Conservation (phyloP, 1,140 invertebrate species). For the Portunus trituberculatus region DNA sequence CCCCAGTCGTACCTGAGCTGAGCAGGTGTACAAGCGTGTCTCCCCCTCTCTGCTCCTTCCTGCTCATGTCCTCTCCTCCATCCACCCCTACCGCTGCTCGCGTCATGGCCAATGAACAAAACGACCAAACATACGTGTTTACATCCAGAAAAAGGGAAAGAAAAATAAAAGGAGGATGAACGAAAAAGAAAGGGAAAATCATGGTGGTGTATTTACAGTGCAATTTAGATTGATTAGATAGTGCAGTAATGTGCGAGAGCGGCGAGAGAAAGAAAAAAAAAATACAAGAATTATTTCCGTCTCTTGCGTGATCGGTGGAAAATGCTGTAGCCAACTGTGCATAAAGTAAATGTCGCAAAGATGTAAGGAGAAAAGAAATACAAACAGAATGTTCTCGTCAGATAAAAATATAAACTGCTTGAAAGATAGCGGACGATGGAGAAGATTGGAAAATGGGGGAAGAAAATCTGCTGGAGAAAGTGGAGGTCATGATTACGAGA, state of each 20-base stretch:
- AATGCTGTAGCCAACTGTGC: too few species aligned
- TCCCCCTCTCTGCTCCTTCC: constrained; percentile 1
- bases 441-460: too few species aligned
- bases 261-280: background rate
- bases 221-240: constrained; percentile 2
- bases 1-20: background rate
- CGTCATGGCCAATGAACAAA: too few species aligned
- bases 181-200: background rate
- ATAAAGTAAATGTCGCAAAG: too few species aligned
- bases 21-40: background rate
- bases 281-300: too few species aligned
- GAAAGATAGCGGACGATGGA: too few species aligned
- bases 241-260: background rate
- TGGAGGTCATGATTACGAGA: too few species aligned
- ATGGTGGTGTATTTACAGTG: background rate
- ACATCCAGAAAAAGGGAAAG: background rate
- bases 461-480: too few species aligned
- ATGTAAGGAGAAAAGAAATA: too few species aligned
- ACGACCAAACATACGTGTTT: background rate
- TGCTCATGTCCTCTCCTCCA: background rate
- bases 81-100: background rate
- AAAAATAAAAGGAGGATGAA: background rate
- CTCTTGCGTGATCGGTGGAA: too few species aligned
- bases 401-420: too few species aligned
- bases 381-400: too few species aligned